Evolutionary conservation across 2,113 vertebrate genomes (phyloP).

Genomic region (Scalopus aquaticus): DNA sequence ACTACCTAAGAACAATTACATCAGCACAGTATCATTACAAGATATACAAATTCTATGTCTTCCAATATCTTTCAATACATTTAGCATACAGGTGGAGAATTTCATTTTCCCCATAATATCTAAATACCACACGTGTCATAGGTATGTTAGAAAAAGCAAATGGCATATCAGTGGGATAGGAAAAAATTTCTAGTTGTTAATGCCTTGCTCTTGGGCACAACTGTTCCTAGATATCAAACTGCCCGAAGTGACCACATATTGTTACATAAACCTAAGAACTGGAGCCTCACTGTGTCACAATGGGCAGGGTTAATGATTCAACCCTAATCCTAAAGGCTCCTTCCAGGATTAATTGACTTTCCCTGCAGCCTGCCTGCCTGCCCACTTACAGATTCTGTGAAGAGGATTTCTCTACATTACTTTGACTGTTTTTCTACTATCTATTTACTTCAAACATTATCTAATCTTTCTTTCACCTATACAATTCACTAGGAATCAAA

Average conservation of each 20-base stretch:
- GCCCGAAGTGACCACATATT: conserved; percentile 42
- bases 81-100: neutral
- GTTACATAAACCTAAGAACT: conserved; percentile 14
- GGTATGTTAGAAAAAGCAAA: conserved; percentile 41
- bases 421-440: conserved; percentile 36
- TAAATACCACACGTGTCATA: conserved; percentile 28
- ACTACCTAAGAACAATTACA: conserved; percentile 28
- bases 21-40: neutral
- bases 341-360: conserved; percentile 66
- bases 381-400: neutral
- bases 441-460: conserved; percentile 52
- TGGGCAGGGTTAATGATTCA: conserved; percentile 74
- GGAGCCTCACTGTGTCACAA: conserved; percentile 43
- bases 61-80: neutral
- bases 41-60: neutral
- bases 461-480: conserved; percentile 45
- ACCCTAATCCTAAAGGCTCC: conserved; percentile 70
- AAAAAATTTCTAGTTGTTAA: conserved; percentile 14
- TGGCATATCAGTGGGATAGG: neutral
- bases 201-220: neutral
- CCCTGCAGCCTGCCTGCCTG: conserved; percentile 22
- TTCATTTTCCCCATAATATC: neutral
- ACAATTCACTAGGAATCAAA: conserved; percentile 41
- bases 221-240: conserved; percentile 39
- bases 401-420: conserved; percentile 54